A percentile compares a stretch with the other conserved stretches of the same genome.
Evolutionary conservation across 2,113 vertebrate genomes (phyloP).

Genomic region (Nicator chloris): DNA sequence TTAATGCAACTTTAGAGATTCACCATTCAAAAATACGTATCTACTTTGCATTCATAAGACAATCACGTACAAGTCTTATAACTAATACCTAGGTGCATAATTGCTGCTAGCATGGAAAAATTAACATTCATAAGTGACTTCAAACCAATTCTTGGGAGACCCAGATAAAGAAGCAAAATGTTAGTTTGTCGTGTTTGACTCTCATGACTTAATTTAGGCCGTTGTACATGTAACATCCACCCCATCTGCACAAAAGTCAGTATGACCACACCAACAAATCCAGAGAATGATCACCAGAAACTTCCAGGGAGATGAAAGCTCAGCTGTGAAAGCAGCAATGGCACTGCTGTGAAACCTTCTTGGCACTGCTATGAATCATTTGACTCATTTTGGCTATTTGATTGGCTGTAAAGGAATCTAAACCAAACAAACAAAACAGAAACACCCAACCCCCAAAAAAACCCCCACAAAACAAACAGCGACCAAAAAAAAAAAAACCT

Average conservation of each 20-base stretch:
- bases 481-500: background rate
- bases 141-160: background rate
- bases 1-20: background rate
- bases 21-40: background rate
- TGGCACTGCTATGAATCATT: background rate
- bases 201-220: background rate
- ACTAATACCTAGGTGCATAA: background rate
- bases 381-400: background rate
- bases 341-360: background rate
- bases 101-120: background rate
- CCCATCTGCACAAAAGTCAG: background rate
- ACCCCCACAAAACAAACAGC: background rate
- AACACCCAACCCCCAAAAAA: background rate
- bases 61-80: rapidly evolving
- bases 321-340: background rate
- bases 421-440: background rate
- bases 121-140: background rate
- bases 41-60: background rate
- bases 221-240: background rate
- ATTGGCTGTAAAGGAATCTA: background rate
- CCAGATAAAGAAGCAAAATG: background rate
- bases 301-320: background rate
- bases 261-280: background rate
- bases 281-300: background rate
- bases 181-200: background rate